Evolutionary conservation across 2,888 invertebrate species (phyloP).

Genomic region (Gari tellinella): DNA sequence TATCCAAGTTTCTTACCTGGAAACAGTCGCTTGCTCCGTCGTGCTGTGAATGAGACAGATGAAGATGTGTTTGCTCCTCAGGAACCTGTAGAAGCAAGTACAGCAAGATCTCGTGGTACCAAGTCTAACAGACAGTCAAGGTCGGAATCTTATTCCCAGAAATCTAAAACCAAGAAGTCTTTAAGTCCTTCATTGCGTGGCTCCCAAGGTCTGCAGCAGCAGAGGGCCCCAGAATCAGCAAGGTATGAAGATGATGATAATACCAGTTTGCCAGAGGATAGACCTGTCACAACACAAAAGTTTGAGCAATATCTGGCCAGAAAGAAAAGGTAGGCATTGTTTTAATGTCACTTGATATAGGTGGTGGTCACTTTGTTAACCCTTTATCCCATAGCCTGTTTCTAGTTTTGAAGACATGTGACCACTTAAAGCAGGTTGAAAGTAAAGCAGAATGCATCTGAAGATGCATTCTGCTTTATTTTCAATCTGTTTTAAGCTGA

Average conservation of each 20-base stretch:
- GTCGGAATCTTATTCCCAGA: slow-evolving; percentile 42
- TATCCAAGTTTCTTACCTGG: slow-evolving; percentile 32
- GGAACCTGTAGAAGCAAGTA: too few relatives aligned
- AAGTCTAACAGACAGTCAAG: slow-evolving; percentile 16
- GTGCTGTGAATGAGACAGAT: slow-evolving; percentile 18
- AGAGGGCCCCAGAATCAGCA: slow-evolving; percentile 25
- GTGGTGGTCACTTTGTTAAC: too few relatives aligned
- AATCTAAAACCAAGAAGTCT: slow-evolving; percentile 37
- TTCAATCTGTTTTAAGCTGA: too few relatives aligned
- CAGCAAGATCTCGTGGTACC: background rate
- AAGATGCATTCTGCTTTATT: too few relatives aligned
- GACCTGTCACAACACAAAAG: slow-evolving; percentile 31
- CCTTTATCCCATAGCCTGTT: too few relatives aligned
- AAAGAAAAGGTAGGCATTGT: slow-evolving; percentile 60
- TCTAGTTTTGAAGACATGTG: too few relatives aligned
- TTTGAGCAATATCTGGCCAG: slow-evolving; percentile 56
- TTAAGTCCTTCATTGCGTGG: slow-evolving; percentile 27
- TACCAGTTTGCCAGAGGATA: slow-evolving; percentile 21
- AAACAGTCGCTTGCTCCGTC: slow-evolving; percentile 32
- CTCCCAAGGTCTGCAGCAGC: slow-evolving; percentile 3
- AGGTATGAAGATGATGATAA: slow-evolving; percentile 41
- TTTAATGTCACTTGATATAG: too few relatives aligned
- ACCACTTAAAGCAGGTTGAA: too few relatives aligned
- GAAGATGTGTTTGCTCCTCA: too few relatives aligned
- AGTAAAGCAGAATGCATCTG: too few relatives aligned